Evolutionary conservation across 1,140 invertebrate species (phyloP).

Genomic region (Archegozetes longisetosus): DNA sequence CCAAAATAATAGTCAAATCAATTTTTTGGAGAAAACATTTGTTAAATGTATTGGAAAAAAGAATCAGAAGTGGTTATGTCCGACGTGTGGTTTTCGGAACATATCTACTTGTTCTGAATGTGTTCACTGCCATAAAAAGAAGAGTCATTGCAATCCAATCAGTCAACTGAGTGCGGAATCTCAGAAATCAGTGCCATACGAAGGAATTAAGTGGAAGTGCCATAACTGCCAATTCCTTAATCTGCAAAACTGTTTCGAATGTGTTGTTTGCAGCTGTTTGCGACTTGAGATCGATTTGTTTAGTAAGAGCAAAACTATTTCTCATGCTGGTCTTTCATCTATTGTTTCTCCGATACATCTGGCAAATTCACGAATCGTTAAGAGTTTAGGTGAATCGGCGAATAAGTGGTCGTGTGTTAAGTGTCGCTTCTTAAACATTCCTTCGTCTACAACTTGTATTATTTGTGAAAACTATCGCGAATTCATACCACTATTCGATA

Average conservation of each 20-base stretch:
- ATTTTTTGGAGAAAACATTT: conserved; percentile 22
- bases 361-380: conserved; percentile 14
- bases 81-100: conserved; percentile 21
- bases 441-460: conserved; percentile 22
- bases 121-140: conserved; percentile 18
- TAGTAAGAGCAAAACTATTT: conserved; percentile 10
- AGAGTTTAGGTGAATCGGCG: not conserved
- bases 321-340: conserved; percentile 8
- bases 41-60: conserved; percentile 22
- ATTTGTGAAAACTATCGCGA: conserved; percentile 18
- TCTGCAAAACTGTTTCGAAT: conserved; percentile 11
- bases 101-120: conserved; percentile 23
- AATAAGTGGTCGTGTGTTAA: conserved; percentile 25
- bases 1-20: conserved; percentile 11
- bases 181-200: not conserved
- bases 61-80: conserved; percentile 22
- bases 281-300: conserved; percentile 9
- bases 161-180: not conserved
- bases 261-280: conserved; percentile 13
- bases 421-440: conserved; percentile 26
- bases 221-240: conserved; percentile 16
- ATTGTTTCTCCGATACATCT: conserved; percentile 18
- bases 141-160: not conserved
- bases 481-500: conserved; percentile 8
- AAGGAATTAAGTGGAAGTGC: conserved; percentile 16